A percentile compares a stretch with the other conserved stretches of the same genome.
These are phyloP conservation scores for Rhagonycha lutea DNA, from an alignment of 2,888 invertebrate species.

Conservation along the genomic window DNA sequence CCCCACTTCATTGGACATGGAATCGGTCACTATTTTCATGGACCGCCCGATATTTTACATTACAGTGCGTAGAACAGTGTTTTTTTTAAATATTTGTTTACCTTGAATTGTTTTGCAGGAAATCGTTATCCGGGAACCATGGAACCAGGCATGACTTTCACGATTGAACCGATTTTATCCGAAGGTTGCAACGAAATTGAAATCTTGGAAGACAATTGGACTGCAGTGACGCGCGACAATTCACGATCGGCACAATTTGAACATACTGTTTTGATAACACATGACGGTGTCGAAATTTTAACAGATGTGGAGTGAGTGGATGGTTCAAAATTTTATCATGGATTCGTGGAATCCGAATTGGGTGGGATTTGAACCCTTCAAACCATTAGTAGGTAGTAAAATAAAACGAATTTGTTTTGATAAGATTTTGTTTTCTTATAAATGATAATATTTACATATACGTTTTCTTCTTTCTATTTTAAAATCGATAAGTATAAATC, in stretches of 20 bases:
- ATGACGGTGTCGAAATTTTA: conserved; percentile 76
- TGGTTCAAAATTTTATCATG: not conserved
- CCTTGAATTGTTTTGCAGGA: conserved; percentile 52
- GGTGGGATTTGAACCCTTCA: no score
- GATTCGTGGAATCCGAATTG: not conserved
- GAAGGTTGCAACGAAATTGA: conserved; percentile 72
- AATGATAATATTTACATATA: conserved; percentile 28
- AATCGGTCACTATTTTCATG: conserved; percentile 90
- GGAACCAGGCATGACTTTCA: conserved; percentile 91
- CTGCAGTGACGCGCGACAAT: conserved; percentile 80
- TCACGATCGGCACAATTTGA: conserved; percentile 88
- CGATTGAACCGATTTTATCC: conserved; percentile 87
- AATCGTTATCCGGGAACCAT: conserved; percentile 72
- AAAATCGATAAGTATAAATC: conserved; percentile 32
- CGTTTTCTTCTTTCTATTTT: conserved; percentile 18
- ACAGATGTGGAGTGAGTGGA: conserved; percentile 56
- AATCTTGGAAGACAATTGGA: conserved; percentile 89
- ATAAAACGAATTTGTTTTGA: conserved; percentile 5
- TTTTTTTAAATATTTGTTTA: not conserved
- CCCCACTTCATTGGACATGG: conserved; percentile 90
- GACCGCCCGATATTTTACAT: conserved; percentile 88
- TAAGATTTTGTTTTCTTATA: conserved; percentile 29
- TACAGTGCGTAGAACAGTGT: conserved; percentile 59
- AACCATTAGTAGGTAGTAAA: not conserved
- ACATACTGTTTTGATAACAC: conserved; percentile 86